Evolutionary conservation across 2,888 invertebrate species (phyloP).

Genomic region (Phyllotreta cruciferae): DNA sequence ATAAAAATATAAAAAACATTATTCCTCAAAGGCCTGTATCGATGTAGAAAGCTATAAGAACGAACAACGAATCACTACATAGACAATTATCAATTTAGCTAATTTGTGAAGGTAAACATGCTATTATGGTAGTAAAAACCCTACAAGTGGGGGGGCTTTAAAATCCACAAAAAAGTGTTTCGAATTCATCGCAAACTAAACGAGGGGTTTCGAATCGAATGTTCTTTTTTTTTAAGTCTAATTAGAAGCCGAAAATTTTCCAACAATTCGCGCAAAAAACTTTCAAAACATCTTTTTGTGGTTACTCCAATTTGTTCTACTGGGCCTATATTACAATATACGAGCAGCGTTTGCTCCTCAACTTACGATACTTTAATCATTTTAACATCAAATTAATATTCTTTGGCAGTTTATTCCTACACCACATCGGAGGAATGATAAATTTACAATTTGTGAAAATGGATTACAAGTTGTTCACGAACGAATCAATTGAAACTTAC

Average conservation of each 20-base stretch:
- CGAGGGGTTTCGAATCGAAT: no score
- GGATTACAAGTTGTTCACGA: not conserved
- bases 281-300: slow-evolving; percentile 1
- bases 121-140: slow-evolving; percentile 23
- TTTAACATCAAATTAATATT: slow-evolving; percentile 46
- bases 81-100: slow-evolving; percentile 37
- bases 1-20: slow-evolving; percentile 29
- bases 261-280: not conserved
- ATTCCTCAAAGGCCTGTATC: slow-evolving; percentile 44
- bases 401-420: slow-evolving; percentile 52
- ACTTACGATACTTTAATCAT: slow-evolving; percentile 36
- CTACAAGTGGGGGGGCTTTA: slow-evolving; percentile 3
- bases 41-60: slow-evolving; percentile 44
- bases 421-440: slow-evolving; percentile 36
- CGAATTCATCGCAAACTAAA: not conserved
- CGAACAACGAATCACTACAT: slow-evolving; percentile 32
- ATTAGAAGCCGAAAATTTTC: no score
- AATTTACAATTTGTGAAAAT: slow-evolving; percentile 37
- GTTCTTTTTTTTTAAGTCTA: no score
- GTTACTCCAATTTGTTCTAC: slow-evolving; percentile 2
- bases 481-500: slow-evolving; percentile 20
- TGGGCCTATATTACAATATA: slow-evolving; percentile 32
- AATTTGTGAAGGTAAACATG: slow-evolving; percentile 31
- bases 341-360: slow-evolving; percentile 34
- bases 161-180: slow-evolving; percentile 9